phyloP scores from a whole-genome alignment of 2,113 vertebrate species.

The Microtus ochrogaster region DNA sequence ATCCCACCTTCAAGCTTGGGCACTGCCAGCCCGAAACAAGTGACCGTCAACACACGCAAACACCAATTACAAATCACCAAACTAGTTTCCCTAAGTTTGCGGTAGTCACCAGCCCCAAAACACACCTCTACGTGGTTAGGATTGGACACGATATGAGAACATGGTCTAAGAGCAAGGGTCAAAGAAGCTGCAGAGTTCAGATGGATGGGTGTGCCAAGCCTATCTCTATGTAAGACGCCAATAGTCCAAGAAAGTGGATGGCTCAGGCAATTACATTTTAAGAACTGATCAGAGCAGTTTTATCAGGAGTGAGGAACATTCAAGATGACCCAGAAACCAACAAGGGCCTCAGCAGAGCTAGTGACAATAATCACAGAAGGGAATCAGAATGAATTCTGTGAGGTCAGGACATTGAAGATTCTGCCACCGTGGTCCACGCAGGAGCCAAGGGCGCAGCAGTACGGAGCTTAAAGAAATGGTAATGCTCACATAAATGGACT shows the following conservation, averaged over 20 bases:
- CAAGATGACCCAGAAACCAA: background rate
- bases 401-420: background rate
- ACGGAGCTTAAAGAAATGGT: fast-evolving
- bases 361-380: background rate
- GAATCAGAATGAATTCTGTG: background rate
- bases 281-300: background rate
- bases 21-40: background rate
- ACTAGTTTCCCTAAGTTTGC: background rate
- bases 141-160: background rate
- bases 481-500: background rate
- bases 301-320: background rate
- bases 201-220: background rate
- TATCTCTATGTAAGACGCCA: background rate
- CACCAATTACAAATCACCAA: background rate
- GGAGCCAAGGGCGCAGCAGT: background rate
- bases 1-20: background rate
- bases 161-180: background rate
- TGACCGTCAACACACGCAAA: background rate
- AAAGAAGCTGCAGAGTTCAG: background rate
- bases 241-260: background rate
- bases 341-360: background rate
- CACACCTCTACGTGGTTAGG: background rate
- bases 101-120: background rate
- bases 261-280: background rate
- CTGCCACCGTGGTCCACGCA: background rate